A percentile compares a stretch with the other conserved stretches of the same genome.
These are phyloP conservation scores for Naso thynnoides DNA, from an alignment of 2,797 vertebrate species.

Conservation along the genomic window DNA sequence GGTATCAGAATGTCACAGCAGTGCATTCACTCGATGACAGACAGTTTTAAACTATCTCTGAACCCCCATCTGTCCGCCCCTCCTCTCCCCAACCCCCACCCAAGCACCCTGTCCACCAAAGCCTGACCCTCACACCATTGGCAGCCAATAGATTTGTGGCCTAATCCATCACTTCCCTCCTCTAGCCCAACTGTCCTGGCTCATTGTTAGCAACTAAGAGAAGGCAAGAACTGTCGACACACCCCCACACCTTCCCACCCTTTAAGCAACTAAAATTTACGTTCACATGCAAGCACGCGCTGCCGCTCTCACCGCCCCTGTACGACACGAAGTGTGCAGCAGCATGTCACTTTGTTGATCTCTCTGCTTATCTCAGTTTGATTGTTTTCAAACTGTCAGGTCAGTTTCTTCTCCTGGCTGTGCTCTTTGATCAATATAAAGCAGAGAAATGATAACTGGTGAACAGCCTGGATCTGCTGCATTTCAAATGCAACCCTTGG, in stretches of 20 bases:
- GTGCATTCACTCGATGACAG: constrained; percentile 61
- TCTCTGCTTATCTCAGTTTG: constrained; percentile 64
- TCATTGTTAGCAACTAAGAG: constrained; percentile 72
- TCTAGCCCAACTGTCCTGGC: constrained; percentile 73
- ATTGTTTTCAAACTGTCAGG: constrained; percentile 28
- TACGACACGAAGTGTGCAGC: constrained; percentile 59
- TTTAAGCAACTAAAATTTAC: constrained; percentile 26
- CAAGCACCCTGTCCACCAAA: constrained; percentile 39
- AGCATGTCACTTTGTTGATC: constrained; percentile 68
- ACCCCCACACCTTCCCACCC: constrained; percentile 10
- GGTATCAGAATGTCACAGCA: constrained; percentile 43
- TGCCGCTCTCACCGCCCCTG: constrained; percentile 1
- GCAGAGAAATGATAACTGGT: constrained; percentile 34
- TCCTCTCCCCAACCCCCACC: constrained; percentile 51
- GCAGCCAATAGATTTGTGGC: constrained; percentile 80
- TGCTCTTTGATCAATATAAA: constrained; percentile 30
- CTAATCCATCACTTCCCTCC: constrained; percentile 80
- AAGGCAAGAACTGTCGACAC: constrained; percentile 69
- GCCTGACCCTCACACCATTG: constrained; percentile 71
- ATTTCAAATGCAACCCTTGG: constrained; percentile 15
- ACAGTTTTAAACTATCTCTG: constrained; percentile 70
- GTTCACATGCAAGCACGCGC: neutral
- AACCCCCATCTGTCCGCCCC: constrained; percentile 55
- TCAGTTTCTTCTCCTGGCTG: constrained; percentile 4
- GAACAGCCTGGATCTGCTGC: constrained; percentile 18